Evolutionary conservation across 1,140 invertebrate species (phyloP).

Genomic region (Aphidius ervi): DNA sequence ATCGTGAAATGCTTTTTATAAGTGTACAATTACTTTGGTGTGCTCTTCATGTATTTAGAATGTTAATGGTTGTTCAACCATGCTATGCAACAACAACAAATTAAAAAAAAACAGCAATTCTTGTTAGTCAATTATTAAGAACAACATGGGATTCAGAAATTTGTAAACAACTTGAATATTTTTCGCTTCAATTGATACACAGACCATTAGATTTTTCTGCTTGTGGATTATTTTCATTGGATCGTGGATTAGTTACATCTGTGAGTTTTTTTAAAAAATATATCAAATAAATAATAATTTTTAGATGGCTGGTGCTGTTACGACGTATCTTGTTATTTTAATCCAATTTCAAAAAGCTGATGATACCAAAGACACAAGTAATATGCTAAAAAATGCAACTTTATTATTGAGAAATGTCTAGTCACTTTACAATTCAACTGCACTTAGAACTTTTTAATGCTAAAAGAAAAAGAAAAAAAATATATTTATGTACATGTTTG

Average conservation of each 20-base stretch:
- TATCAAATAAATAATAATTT: constrained; percentile 25
- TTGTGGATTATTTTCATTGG: constrained; percentile 61
- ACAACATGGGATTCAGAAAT: constrained; percentile 32
- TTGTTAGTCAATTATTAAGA: constrained; percentile 43
- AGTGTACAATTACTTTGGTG: constrained; percentile 63
- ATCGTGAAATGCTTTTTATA: constrained; percentile 44
- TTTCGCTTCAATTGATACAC: constrained; percentile 62
- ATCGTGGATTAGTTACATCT: constrained; percentile 62
- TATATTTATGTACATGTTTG: neutral
- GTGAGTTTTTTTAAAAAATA: constrained; percentile 46
- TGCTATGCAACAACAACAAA: constrained; percentile 58
- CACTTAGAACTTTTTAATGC: constrained; percentile 15
- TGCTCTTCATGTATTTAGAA: constrained; percentile 57
- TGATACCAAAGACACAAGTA: constrained; percentile 34
- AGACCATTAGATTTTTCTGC: constrained; percentile 61
- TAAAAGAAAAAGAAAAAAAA: constrained; percentile 5
- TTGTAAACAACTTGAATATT: constrained; percentile 57
- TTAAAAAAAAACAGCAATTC: constrained; percentile 39
- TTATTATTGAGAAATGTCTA: constrained; percentile 31
- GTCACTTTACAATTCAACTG: constrained; percentile 27
- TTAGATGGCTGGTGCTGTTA: constrained; percentile 64
- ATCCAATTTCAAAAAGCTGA: constrained; percentile 62
- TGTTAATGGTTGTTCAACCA: constrained; percentile 65
- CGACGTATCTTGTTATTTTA: constrained; percentile 67
- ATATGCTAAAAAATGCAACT: constrained; percentile 35